Base-by-base conservation (phyloP, 2,113 vertebrate species). In the Arenaria interpres region DNA sequence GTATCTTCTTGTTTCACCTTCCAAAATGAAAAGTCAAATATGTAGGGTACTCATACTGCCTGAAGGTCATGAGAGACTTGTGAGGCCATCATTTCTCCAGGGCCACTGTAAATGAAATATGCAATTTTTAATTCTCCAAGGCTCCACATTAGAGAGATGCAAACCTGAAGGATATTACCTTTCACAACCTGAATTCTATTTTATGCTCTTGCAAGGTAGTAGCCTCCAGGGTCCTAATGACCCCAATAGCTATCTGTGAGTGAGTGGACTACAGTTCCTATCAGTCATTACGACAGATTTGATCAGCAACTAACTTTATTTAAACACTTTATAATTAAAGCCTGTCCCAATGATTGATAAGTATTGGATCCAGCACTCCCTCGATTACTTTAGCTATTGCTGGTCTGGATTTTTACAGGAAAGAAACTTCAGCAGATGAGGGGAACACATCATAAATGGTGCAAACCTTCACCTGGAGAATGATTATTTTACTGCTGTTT, bases 291-390 rank as follows among this genome's bases (percentile, higher is more conserved):
- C 0, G 2, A 92, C 88, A 97, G 64, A 51, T 81, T 59, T 95
- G 68, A 85, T 93, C 92, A 94, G 85, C 22, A 94, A 80, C 35
- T 74, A 94, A 95, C 83, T 96, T 90, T 94, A 95, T 84, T 97
- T 96, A 97, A 94, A 73, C 88, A 89, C 10, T 78, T 96, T 75
- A 87, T 81, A 94, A 93, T 93, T 96, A 92, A 89, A 94, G 33
- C 14, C 76, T 92, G 83, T 94, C 73, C 79, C 33, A 37, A 4
- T 87, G 90, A 91, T 79, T 90, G 90, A 75, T 90, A 94, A 30
- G 24, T 89, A 90, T 89, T 92, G 83, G 28, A 90, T 94, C 51
- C 69, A 84, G 18, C 43, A 48, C 24, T 51, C 11, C 45, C 64
- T 85, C 39, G 60, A 60, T 81, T 22, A 92, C 10, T 90, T 95